Conservation (phyloP, 1,140 invertebrate species). For the Tigriopus japonicus region DNA sequence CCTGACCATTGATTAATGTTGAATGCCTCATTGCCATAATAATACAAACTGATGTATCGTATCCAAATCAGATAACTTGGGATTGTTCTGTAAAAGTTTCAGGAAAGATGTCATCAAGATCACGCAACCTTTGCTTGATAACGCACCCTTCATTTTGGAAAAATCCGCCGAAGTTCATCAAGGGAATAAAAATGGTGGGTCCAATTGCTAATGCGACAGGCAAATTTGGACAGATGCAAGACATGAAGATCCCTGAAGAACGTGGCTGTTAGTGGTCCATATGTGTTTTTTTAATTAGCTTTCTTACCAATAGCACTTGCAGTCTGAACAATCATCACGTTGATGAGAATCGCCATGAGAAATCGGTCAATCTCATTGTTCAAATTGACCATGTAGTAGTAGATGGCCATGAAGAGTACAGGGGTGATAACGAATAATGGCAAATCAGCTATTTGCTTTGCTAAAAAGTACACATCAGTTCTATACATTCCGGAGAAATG, state of each 20-base stretch:
- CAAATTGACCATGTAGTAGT: conserved; percentile 71
- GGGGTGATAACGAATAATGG: conserved; percentile 55
- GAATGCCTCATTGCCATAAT: conserved; percentile 77
- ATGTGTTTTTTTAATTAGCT: background rate
- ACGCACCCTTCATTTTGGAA: conserved; percentile 69
- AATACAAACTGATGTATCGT: conserved; percentile 88
- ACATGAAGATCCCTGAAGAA: no score
- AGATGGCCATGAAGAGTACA: conserved; percentile 57
- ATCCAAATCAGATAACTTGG: conserved; percentile 76
- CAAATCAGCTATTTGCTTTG: conserved; percentile 57
- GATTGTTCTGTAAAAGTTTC: conserved; percentile 36
- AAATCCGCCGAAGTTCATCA: conserved; percentile 85
- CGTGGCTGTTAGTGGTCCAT: no score
- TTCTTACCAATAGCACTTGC: conserved; percentile 73
- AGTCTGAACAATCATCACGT: conserved; percentile 67
- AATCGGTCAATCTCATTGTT: conserved; percentile 49
- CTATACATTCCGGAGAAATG: conserved; percentile 22
- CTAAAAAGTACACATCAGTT: conserved; percentile 20
- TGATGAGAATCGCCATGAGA: conserved; percentile 48
- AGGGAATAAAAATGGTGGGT: conserved; percentile 73
- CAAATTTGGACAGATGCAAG: conserved; percentile 35
- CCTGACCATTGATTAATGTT: conserved; percentile 64
- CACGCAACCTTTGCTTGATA: no score
- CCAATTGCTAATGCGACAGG: conserved; percentile 70
- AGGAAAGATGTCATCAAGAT: no score